Evolutionary conservation across 2,113 vertebrate genomes (phyloP).

Genomic region (Eulemur rufifrons): DNA sequence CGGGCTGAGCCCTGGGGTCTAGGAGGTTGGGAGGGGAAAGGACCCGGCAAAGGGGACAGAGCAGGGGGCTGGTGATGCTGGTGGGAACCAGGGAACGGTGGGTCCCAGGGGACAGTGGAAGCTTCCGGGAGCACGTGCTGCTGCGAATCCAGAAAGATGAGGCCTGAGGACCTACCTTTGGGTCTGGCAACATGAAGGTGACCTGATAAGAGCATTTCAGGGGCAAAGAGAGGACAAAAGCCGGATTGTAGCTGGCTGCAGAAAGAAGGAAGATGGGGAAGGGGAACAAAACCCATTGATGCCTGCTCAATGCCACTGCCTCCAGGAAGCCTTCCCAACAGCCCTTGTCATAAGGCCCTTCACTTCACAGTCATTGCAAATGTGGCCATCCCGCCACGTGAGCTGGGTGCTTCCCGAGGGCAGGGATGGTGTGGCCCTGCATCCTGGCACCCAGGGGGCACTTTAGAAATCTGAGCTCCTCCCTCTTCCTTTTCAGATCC

Average conservation of each 20-base stretch:
- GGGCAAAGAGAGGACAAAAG: not conserved
- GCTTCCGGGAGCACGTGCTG: not conserved
- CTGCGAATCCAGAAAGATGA: not conserved
- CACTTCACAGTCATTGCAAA: not conserved
- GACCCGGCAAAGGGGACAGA: not conserved
- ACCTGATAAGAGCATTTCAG: not conserved
- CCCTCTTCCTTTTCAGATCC: not conserved
- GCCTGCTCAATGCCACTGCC: fast-evolving
- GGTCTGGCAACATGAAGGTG: not conserved
- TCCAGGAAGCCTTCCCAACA: not conserved
- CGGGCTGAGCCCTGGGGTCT: not conserved
- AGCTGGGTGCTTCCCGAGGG: too few species aligned
- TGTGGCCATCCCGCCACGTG: fast-evolving
- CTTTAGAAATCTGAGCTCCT: not conserved
- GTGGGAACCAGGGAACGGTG: not conserved
- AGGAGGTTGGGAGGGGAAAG: not conserved
- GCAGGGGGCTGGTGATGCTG: not conserved
- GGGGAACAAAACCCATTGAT: fast-evolving
- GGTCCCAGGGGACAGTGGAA: not conserved
- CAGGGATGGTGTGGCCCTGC: not conserved
- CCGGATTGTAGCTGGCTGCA: not conserved
- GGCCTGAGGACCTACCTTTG: not conserved
- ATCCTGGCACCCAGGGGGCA: not conserved
- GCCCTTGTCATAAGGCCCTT: not conserved
- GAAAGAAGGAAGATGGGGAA: not conserved